A percentile compares a stretch with the other conserved stretches of the same genome.
phyloP scores from a whole-genome alignment of 2,113 vertebrate genomes.

The Seriola dumerili region DNA sequence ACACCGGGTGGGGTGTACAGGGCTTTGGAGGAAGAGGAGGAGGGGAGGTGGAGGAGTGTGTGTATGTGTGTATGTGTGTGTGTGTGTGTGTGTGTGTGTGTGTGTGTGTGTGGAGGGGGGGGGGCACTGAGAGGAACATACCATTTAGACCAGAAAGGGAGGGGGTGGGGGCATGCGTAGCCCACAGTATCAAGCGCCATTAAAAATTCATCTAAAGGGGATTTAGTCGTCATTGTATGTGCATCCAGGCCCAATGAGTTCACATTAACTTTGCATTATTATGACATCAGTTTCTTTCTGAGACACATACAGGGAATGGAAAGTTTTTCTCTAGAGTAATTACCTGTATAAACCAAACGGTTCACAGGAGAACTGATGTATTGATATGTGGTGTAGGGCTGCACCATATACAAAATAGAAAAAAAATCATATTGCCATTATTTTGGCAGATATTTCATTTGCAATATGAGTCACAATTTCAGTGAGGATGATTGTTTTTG shows the following conservation, averaged over 20 bases:
- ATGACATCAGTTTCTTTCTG: background rate
- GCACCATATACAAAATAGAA: too few relatives aligned
- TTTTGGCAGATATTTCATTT: too few relatives aligned
- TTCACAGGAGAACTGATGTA: too few relatives aligned
- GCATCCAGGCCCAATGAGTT: background rate
- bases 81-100: too few relatives aligned
- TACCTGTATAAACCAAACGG: background rate
- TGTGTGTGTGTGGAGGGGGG: too few relatives aligned
- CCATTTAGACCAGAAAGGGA: slow-evolving; percentile 41
- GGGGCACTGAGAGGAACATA: slow-evolving; percentile 50
- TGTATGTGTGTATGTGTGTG: too few relatives aligned
- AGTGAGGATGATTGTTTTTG: too few relatives aligned
- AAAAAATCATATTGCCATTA: too few relatives aligned
- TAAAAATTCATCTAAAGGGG: slow-evolving; percentile 33
- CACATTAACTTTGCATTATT: slow-evolving; percentile 38
- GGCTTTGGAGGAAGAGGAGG: slow-evolving; percentile 65
- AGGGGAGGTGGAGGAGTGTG: slow-evolving; percentile 34
- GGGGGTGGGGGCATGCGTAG: background rate
- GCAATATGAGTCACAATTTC: too few relatives aligned
- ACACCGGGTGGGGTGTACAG: slow-evolving; percentile 75
- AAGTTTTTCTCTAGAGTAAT: background rate
- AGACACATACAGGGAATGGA: background rate
- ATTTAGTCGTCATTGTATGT: slow-evolving; percentile 9
- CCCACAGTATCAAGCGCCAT: slow-evolving; percentile 21
- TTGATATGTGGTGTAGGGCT: too few relatives aligned